A percentile compares a stretch with the other conserved stretches of the same genome.
These are phyloP conservation scores for Brachyopa scutellaris DNA, from an alignment of 2,888 invertebrate genomes.

Conservation along the genomic window DNA sequence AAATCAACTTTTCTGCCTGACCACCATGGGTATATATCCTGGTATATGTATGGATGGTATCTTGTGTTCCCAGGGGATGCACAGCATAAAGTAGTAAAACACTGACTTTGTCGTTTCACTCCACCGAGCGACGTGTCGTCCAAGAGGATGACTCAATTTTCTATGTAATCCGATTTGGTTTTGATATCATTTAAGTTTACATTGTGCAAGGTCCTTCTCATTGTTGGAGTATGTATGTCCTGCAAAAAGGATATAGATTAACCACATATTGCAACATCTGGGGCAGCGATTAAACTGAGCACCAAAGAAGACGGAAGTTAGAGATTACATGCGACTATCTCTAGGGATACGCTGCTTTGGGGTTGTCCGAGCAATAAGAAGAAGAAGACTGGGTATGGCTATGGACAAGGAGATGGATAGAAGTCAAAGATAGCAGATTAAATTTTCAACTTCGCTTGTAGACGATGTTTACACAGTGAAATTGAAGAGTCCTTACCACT, in stretches of 20 bases:
- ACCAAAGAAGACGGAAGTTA: background rate
- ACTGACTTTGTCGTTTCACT: slow-evolving; percentile 46
- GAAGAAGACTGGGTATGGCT: too few relatives aligned
- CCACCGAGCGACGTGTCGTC: slow-evolving; percentile 23
- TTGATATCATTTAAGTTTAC: slow-evolving; percentile 67
- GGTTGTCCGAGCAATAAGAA: slow-evolving; percentile 1
- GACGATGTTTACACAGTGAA: slow-evolving; percentile 15
- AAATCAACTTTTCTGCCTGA: slow-evolving; percentile 8
- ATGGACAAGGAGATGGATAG: background rate
- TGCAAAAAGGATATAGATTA: slow-evolving; percentile 54
- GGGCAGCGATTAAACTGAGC: slow-evolving; percentile 38
- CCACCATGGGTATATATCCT: background rate
- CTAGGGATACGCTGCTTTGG: slow-evolving; percentile 16
- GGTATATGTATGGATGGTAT: background rate
- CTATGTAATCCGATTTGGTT: slow-evolving; percentile 66
- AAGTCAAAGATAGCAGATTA: slow-evolving; percentile 35
- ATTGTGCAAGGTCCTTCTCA: slow-evolving; percentile 45
- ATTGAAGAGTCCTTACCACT: background rate
- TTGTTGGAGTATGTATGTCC: background rate
- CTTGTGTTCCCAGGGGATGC: slow-evolving; percentile 16
- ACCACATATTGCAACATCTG: slow-evolving; percentile 58
- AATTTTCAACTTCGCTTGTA: slow-evolving; percentile 44
- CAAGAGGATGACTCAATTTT: slow-evolving; percentile 70
- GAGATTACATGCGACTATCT: background rate
- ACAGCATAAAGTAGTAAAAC: slow-evolving; percentile 37